Base-by-base conservation (phyloP, 2,888 invertebrate genomes). In the Shargacucullia verbasci region DNA sequence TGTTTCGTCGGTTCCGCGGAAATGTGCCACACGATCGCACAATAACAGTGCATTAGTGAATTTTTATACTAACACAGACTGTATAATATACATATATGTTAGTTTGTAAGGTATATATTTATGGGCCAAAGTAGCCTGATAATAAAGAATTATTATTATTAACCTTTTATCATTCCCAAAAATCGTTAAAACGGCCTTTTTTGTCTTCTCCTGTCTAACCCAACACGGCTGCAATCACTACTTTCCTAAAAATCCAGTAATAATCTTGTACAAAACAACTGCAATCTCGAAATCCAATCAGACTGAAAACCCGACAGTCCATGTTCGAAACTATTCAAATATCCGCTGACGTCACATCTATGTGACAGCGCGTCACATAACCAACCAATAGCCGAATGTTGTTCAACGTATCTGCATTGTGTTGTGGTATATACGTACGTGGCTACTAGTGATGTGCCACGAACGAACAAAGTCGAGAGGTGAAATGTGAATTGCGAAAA, bases 341-440 rank as follows among this genome's bases (percentile, higher is more conserved):
- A 58, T 25, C 39, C 35, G 41, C 37, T 15, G 12, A 8, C 15
- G 31, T 50, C 46, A 29, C 38, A 38, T 47, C 46, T 14, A 40
- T 7, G 46, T 34, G 47, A 50, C 64, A 54, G 25, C 59, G 25
- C 44, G 35, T 62, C 59, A 59, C 64, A 72, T 75, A 61, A 68
- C 38, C 59, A 39, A 52, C 61, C 55, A 41, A 61, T 66, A 56
- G 35, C 29, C 48, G 62, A 54, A 63, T 47, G 54, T 47, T 62
- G 69, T 62, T 39, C 44, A 34, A 34, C 37, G 37, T 65, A 70
- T 60, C 60, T 70, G 50, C 50, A 48, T 43, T 55, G 66, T 55
- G 55, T 53, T 8, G 29, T 10, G 58, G 41, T 62, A 60, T 33
- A 39, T 48, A 48, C 34, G 35, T 6, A 29, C 29, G 29, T 9